These are phyloP conservation scores for Epinotia demarniana DNA, from an alignment of 2,888 invertebrate species.

Conservation along the genomic window DNA sequence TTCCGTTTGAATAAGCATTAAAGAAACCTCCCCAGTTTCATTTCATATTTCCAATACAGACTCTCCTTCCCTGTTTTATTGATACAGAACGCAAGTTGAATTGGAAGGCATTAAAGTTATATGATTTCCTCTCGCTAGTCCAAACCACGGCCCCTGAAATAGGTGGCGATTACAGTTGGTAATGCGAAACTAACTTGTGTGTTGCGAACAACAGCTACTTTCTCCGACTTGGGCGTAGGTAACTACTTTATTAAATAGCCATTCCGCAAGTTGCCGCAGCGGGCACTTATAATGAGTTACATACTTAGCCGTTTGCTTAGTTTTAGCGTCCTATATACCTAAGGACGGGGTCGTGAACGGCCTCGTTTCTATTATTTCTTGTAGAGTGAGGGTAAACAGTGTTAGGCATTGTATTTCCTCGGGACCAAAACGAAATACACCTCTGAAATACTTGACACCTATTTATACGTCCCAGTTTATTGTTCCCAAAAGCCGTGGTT, in stretches of 20 bases:
- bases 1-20: slow-evolving; percentile 25
- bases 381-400: slow-evolving; percentile 38
- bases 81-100: not conserved
- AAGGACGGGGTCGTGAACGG: slow-evolving; percentile 49
- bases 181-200: slow-evolving; percentile 50
- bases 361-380: slow-evolving; percentile 47
- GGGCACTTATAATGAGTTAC: slow-evolving; percentile 33
- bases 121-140: slow-evolving; percentile 19
- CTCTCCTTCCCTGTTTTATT: slow-evolving; percentile 8
- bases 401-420: slow-evolving; percentile 46
- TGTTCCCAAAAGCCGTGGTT: slow-evolving; percentile 54
- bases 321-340: slow-evolving; percentile 59
- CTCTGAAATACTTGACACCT: slow-evolving; percentile 53
- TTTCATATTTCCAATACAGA: slow-evolving; percentile 2
- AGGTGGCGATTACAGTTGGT: slow-evolving; percentile 48
- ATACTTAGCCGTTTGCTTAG: slow-evolving; percentile 30
- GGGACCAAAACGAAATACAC: slow-evolving; percentile 44
- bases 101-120: slow-evolving; percentile 3
- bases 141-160: slow-evolving; percentile 44
- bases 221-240: slow-evolving; percentile 51
- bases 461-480: slow-evolving; percentile 57
- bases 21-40: not conserved
- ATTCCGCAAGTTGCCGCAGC: slow-evolving; percentile 50
- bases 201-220: slow-evolving; percentile 58
- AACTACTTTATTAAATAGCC: slow-evolving; percentile 64